Evolutionary conservation across 2,113 vertebrate species (phyloP).

Genomic region (Benitochromis conjunctus): DNA sequence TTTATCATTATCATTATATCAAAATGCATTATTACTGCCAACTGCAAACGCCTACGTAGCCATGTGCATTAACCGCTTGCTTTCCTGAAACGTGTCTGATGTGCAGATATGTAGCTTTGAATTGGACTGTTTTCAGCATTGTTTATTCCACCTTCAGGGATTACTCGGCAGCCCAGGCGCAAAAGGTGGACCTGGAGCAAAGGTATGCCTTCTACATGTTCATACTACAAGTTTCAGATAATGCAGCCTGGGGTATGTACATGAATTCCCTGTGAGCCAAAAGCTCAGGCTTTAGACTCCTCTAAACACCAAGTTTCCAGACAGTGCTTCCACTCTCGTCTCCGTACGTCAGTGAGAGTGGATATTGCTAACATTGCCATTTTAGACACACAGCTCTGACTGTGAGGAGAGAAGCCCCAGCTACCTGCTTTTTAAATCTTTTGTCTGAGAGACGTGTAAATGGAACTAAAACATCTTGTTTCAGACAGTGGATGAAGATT

Average conservation of each 20-base stretch:
- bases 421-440: neutral
- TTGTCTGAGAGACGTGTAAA: neutral
- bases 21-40: neutral
- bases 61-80: neutral
- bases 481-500: neutral
- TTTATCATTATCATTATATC: neutral
- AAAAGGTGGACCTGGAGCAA: slow-evolving; percentile 85
- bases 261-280: neutral
- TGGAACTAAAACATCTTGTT: neutral
- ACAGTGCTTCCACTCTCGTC: neutral
- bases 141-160: slow-evolving; percentile 74
- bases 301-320: neutral
- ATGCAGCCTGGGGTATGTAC: neutral
- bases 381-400: neutral
- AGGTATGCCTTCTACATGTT: slow-evolving; percentile 66
- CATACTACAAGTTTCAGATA: neutral
- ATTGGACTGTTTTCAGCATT: neutral
- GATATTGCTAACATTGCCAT: neutral
- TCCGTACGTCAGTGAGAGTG: neutral
- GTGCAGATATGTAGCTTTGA: neutral
- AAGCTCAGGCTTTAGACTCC: neutral
- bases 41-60: neutral
- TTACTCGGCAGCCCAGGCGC: slow-evolving; percentile 86
- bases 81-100: neutral
- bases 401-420: neutral